These are phyloP conservation scores for Drosophila ohnishii DNA, from an alignment of 1,140 invertebrate genomes.

Conservation along the genomic window DNA sequence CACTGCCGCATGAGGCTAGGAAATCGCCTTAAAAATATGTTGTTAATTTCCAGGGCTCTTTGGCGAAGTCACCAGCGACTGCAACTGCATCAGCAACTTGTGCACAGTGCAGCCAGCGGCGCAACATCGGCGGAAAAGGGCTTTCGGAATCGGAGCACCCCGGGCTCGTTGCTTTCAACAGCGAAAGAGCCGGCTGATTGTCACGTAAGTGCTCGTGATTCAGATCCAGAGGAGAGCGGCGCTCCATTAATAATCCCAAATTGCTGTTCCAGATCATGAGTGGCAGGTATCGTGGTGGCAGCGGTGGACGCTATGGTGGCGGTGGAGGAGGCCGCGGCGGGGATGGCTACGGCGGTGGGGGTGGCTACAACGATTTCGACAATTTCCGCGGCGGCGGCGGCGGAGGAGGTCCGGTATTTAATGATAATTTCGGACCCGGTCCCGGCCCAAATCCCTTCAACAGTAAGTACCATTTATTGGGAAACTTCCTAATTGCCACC, in stretches of 20 bases:
- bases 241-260: not conserved
- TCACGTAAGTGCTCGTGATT: constrained; percentile 73
- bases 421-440: constrained; percentile 64
- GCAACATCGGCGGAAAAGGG: constrained; percentile 26
- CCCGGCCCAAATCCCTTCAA: constrained; percentile 72
- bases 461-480: constrained; percentile 47
- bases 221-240: not conserved
- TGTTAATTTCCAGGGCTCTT: constrained; percentile 71
- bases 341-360: constrained; percentile 52
- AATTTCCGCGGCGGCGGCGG: constrained; percentile 59
- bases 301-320: constrained; percentile 48
- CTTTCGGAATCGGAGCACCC: constrained; percentile 28
- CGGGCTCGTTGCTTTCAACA: constrained; percentile 17
- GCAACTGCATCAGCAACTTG: constrained; percentile 42
- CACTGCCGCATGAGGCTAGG: constrained; percentile 24
- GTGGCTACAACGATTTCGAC: constrained; percentile 71
- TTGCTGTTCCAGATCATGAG: constrained; percentile 64
- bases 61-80: constrained; percentile 66
- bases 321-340: constrained; percentile 41
- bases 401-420: constrained; percentile 52
- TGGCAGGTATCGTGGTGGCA: constrained; percentile 71
- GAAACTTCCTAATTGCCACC: not conserved
- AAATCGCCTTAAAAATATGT: constrained; percentile 52
- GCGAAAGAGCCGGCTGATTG: constrained; percentile 51
- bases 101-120: constrained; percentile 14